Base-by-base conservation (phyloP, 1,140 invertebrate genomes). In the Chionoecetes opilio region DNA sequence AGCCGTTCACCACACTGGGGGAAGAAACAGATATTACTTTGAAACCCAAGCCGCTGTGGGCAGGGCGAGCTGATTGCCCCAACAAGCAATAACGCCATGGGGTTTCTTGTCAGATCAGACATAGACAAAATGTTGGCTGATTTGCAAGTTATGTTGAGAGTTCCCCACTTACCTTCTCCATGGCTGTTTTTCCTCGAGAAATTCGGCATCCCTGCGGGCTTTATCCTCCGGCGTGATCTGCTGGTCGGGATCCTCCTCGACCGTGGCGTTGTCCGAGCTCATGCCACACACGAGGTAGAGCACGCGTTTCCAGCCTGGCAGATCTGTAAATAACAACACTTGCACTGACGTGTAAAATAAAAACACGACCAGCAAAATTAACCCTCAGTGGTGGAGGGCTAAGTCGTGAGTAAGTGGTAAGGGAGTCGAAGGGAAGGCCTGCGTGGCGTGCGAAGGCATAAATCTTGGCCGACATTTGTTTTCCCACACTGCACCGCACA, bases 101-200 rank as follows among this genome's bases (percentile, higher is more conserved):
- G 82, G 14, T 35, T 31, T 29, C 5, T 82, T 35, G 3, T 11
- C 9, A 82, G 35, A 92, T 92, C 29, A 41, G 14, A 21, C 1
- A 17, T 34, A 82, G 0, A 5, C 17, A 31, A 53, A 34, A 29
- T 35, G 8, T 35, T 35, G 8, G 26, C 8, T 63, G 26, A 14
- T 14, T 38, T 38, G n/a, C 1, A 35, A 53, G 0, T 3, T 53
- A 53, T 53, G 46, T 53, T 53, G 35, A 34, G 3, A 91, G n/a
- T 9, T 3, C 46, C 21, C 21, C 46, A 95, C 87, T 91, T 91
- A 95, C 93, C 95, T 91, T 26, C 87, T 96, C 91, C 94, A 94
- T 0, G 95, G 92, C 38, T 11, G 89, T 37, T 93, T 89, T 31
- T 95, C 87, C 34, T 93, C 85, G 9, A 95, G 41, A 46, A 95